Base-by-base conservation (phyloP, 2,797 vertebrate species). In the Pseudomugil tenellus region DNA sequence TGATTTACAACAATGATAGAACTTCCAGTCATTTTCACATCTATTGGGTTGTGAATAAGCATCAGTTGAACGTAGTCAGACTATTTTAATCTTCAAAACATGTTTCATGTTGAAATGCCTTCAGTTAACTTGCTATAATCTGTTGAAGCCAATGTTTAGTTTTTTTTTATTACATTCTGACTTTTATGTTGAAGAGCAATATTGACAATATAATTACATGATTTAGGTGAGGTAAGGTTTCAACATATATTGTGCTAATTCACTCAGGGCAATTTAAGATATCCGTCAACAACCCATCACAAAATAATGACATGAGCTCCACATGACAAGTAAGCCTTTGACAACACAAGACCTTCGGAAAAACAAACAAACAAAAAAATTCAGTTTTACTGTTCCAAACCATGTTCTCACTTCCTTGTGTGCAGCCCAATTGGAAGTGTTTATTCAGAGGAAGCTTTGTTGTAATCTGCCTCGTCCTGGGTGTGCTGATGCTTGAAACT, bases 401-500 rank as follows among this genome's bases (percentile, higher is more conserved):
- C 34, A 53, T 48, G 46, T 23, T 55, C 9, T 67, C 3, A 2
- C 56, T 63, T 67, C 9, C 35, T 67, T 54, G 29, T 57, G 52
- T 52, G 26, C 37, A 59, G 60, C 21, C 43, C 53, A 21, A 63
- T 65, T 70, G 43, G 59, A 59, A 67, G 28, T 58, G 76, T 74
- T 63, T 54, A 76, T 35, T 59, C 48, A 81, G 63, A 70, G 53
- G 52, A 69, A 59, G 61, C 48, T 67, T 74, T 58, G 74, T 72
- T 51, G 29, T 52, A 73, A 28, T 53, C 17, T 23, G 31, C 23
- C 26, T 67, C 68, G 26, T 75, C 57, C 67, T 66, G 55, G 59
- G 67, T 74, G 75, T 67, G 69, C 34, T 21, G 64, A 77, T 71
- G 87, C 70, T 79, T 80, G 53, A 63, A 85, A 80, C 76, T 72